Evolutionary conservation across 2,113 vertebrate genomes (phyloP).

Genomic region (Tupaia chinensis): DNA sequence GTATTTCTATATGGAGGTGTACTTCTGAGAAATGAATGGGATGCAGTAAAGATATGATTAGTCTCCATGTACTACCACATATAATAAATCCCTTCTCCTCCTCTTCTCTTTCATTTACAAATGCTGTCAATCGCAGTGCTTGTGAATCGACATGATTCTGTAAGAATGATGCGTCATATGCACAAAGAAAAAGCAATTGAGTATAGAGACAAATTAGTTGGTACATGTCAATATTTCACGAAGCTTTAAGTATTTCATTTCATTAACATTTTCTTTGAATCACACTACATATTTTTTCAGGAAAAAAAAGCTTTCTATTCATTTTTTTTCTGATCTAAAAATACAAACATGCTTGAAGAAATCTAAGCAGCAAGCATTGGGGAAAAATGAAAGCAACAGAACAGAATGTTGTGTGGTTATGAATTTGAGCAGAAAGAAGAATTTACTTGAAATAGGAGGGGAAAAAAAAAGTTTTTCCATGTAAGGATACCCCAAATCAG

Average conservation of each 20-base stretch:
- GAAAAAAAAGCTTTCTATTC: constrained; percentile 59
- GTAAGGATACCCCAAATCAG: neutral
- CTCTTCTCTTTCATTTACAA: constrained; percentile 64
- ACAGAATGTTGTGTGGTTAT: constrained; percentile 26
- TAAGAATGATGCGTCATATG: constrained; percentile 49
- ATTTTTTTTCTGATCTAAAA: constrained; percentile 72
- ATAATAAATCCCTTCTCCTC: constrained; percentile 61
- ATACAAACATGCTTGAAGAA: constrained; percentile 78
- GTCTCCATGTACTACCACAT: constrained; percentile 58
- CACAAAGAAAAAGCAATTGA: constrained; percentile 58
- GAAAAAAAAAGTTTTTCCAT: neutral
- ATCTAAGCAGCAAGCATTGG: constrained; percentile 40
- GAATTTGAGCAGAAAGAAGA: constrained; percentile 12
- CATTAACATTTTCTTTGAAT: constrained; percentile 74
- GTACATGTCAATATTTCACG: constrained; percentile 52
- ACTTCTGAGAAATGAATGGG: constrained; percentile 79
- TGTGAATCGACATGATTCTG: constrained; percentile 38
- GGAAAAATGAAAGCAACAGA: constrained; percentile 57
- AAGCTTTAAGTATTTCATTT: constrained; percentile 60
- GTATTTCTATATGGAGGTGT: constrained; percentile 62
- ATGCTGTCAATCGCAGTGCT: neutral
- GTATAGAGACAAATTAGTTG: constrained; percentile 40
- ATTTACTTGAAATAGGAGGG: neutral
- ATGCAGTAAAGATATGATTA: constrained; percentile 55
- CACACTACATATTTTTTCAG: constrained; percentile 63